Evolutionary conservation across 2,797 vertebrate genomes (phyloP), one percentile per base, ranked within the genome.

Genomic region (Chanos chanos): DNA sequence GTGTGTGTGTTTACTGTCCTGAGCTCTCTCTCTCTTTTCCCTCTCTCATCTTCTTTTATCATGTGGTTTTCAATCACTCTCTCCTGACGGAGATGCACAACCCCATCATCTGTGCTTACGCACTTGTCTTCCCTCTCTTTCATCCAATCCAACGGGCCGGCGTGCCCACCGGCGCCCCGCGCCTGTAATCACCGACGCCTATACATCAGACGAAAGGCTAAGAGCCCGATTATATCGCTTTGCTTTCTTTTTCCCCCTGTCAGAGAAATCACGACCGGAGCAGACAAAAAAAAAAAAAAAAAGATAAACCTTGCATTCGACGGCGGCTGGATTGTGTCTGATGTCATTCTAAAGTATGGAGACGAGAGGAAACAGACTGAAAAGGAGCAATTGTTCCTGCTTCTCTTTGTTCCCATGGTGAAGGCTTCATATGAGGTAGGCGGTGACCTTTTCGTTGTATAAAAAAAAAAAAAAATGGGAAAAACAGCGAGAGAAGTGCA

Each of bases 181-280:
- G 61, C 24, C 61, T 66, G 22, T 81, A 77, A 80, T 82, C 71
- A 81, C 69, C 75, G 4, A 28, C 60, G 61, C 58, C 70, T 76
- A 70, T 61, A 77, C 67, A 70, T 64, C 59, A 69, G 37, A 25
- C 59, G 66, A 47, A 10, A 10, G 70, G 60, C 71, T 73, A 72
- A 81, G 69, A 72, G 81, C 75, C 78, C 71, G 72, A 79, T 82
- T 77, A 79, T 21, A 78, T 69, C 41, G 22, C 68, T 71, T 12
- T 33, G 10, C 49, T 31, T 27, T 54, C 30, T 27, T 55, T n/a
- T n/a, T n/a, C 60, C 41, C 12, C 58, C 76, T 10, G 37, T 80
- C 74, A 83, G n/a, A n/a, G n/a, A 71, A 82, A 72, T 63, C 67
- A 59, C 75, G 55, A 54, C 18, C 55, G 53, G 24, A 37, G 34